Percentiles rank a stretch among this genome's conserved stretches.
Conservation (phyloP, 2,888 invertebrate species). For the Hydriomena furcata region DNA sequence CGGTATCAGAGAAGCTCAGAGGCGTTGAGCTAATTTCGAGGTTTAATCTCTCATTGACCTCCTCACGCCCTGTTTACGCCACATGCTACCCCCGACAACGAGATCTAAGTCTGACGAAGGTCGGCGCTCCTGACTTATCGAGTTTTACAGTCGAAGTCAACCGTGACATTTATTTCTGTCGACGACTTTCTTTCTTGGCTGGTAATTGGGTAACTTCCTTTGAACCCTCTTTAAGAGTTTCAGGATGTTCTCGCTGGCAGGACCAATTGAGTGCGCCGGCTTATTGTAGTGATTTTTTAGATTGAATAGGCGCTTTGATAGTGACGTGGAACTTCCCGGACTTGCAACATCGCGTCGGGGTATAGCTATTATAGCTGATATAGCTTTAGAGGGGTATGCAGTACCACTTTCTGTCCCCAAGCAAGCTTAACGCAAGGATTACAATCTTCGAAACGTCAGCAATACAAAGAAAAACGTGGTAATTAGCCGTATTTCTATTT, state of each 20-base stretch:
- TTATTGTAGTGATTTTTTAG: constrained; percentile 6
- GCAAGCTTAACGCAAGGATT: no score
- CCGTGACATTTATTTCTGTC: constrained; percentile 35
- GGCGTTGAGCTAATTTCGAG: no score
- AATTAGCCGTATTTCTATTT: no score
- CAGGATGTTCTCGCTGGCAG: constrained; percentile 12
- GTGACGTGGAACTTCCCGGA: no score
- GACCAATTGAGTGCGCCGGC: constrained; percentile 2
- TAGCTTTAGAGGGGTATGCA: no score
- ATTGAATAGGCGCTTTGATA: no score
- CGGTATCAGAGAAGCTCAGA: no score
- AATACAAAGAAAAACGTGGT: no score
- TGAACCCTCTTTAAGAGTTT: constrained; percentile 17
- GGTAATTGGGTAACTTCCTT: constrained; percentile 43
- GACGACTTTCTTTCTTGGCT: constrained; percentile 24
- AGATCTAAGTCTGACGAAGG: constrained; percentile 19
- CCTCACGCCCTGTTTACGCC: not conserved
- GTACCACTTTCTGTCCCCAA: no score
- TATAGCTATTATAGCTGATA: no score
- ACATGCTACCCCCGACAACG: not conserved
- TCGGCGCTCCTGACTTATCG: constrained; percentile 15
- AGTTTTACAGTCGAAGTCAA: constrained; percentile 18
- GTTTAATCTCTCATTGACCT: not conserved
- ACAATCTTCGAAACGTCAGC: no score
- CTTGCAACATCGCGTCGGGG: no score